A percentile compares a stretch with the other conserved stretches of the same genome.
Evolutionary conservation across 2,113 vertebrate species (phyloP).

Genomic region (Callorhinus ursinus): DNA sequence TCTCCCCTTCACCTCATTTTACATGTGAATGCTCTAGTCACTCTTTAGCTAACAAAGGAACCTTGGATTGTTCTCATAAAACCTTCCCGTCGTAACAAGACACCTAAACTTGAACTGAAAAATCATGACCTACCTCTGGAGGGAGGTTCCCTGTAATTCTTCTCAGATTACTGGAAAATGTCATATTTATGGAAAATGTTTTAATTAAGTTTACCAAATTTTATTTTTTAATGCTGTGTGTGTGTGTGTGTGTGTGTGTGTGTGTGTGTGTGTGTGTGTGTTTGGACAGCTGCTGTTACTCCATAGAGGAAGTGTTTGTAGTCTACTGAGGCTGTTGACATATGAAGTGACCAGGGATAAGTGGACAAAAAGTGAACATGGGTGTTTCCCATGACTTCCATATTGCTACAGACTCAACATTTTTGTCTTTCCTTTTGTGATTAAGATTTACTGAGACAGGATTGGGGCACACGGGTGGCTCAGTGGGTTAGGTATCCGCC

Average conservation of each 20-base stretch:
- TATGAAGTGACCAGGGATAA: background rate
- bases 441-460: background rate
- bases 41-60: background rate
- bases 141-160: background rate
- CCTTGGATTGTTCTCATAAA: background rate
- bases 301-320: background rate
- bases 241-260: no score
- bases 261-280: no score
- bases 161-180: background rate
- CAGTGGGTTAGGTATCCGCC: background rate
- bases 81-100: background rate
- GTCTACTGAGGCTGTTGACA: background rate
- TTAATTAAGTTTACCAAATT: background rate
- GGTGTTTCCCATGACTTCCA: background rate
- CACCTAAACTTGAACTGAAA: background rate
- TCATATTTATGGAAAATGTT: background rate
- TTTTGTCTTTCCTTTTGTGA: background rate
- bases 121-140: background rate
- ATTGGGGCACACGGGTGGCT: background rate
- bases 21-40: background rate
- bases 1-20: background rate
- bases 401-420: fast-evolving
- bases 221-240: background rate
- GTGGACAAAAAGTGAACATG: background rate
- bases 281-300: background rate